Base-by-base conservation (phyloP, 2,797 vertebrate genomes). In the Malacoctenus gilli region DNA sequence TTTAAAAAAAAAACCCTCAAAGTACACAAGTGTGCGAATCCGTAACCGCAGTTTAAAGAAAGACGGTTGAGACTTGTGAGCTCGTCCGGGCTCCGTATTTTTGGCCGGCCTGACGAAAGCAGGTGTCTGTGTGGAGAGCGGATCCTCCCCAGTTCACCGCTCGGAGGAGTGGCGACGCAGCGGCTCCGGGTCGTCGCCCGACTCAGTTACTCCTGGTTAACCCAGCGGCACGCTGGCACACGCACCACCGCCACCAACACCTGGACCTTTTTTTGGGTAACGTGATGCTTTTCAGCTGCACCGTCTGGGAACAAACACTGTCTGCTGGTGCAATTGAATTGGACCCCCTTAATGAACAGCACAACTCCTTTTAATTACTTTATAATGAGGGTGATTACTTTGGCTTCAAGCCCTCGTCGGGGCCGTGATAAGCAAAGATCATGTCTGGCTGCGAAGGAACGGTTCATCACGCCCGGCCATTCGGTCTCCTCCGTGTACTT, bases 301-400 rank as follows among this genome's bases (percentile, higher is more conserved):
- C 3, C 21, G 15, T 31, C 11, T 38, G 56, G 52, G 18, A 68
- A 50, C 15, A 32, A 42, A 39, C 41, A 14, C 34, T 19, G 8
- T 18, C 32, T 59, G n/a, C n/a, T n/a, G n/a, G n/a, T n/a, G 53
- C 40, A 42, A 60, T 31, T 58, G 18, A 53, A 57, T 12, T 34
- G 20, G 32, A 51, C 22, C 46, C 21, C 25, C 19, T 2, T 48
- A 55, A 56, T 36, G 42, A 60, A 54, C 32, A 57, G 10, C 21
- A 35, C 28, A 7, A 50, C 35, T 50, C 54, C 58, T 34, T 37
- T 25, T 54, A 57, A 61, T 79, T 54, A 36, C 66, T 68, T 63
- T 50, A 36, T 63, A 66, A 73, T 62, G 21, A 59, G 58, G 62
- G 57, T 3, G 32, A 64, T 69, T 57, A 34, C 21, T 59, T 52